A percentile compares a stretch with the other conserved stretches of the same genome.
These are phyloP conservation scores for Ectemnius lituratus DNA, from an alignment of 2,888 invertebrate species.

Conservation along the genomic window DNA sequence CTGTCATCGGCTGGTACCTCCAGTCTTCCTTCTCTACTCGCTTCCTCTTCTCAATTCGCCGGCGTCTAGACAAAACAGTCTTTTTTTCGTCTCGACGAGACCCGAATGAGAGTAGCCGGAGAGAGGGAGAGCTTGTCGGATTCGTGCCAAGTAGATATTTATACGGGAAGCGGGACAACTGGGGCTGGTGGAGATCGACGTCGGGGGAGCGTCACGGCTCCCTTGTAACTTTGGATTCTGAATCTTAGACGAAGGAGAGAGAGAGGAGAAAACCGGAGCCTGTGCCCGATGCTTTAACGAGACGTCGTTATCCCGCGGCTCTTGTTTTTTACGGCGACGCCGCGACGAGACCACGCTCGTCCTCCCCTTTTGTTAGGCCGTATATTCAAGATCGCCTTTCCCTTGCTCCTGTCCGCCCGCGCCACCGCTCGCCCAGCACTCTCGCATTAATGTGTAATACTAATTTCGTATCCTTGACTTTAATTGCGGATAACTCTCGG, in stretches of 20 bases:
- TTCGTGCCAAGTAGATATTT: constrained; percentile 58
- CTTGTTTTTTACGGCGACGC: constrained; percentile 25
- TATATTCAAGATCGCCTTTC: constrained; percentile 11
- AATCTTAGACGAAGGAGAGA: constrained; percentile 25
- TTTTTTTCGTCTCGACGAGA: constrained; percentile 26
- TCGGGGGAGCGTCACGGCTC: constrained; percentile 15
- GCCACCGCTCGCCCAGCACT: background rate
- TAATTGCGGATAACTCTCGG: background rate
- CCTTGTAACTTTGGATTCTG: constrained; percentile 21
- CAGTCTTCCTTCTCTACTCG: constrained; percentile 17
- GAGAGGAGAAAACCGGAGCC: too few relatives aligned
- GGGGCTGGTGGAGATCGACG: constrained; percentile 13
- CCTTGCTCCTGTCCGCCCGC: background rate
- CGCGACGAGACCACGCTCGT: background rate
- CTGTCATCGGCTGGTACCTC: too few relatives aligned
- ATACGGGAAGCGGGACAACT: constrained; percentile 42
- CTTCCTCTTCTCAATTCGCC: constrained; percentile 41
- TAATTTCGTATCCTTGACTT: constrained; percentile 3
- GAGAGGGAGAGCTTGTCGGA: constrained; percentile 44
- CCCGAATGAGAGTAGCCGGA: constrained; percentile 17
- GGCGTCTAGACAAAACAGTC: constrained; percentile 57
- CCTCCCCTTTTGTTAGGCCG: constrained; percentile 17
- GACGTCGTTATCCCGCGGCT: constrained; percentile 39
- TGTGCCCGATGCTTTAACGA: constrained; percentile 35
- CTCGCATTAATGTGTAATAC: constrained; percentile 9